Percentiles rank a stretch among this genome's conserved stretches.
These are phyloP conservation scores for Cathartes aura DNA, from an alignment of 2,113 vertebrate species.

Conservation along the genomic window DNA sequence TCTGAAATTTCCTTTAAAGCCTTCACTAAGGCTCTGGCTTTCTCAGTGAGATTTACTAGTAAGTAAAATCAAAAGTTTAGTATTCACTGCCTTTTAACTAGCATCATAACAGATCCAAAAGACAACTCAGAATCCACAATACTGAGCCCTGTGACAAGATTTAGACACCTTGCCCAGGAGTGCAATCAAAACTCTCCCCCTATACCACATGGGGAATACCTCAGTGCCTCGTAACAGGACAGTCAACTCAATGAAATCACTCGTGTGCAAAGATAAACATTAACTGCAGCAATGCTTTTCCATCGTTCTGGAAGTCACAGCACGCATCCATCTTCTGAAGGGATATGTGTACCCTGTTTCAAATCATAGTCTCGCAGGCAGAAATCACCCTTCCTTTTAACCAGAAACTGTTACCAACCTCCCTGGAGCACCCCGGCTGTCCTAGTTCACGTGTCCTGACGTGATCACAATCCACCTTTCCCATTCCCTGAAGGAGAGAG, in stretches of 20 bases:
- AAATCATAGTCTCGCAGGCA: not conserved
- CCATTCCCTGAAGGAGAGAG: not conserved
- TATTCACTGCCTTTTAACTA: not conserved
- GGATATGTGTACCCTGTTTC: not conserved
- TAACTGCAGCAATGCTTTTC: not conserved
- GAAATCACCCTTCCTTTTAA: not conserved
- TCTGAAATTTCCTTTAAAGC: not conserved
- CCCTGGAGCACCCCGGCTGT: not conserved
- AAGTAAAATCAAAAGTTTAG: not conserved
- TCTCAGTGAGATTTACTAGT: not conserved
- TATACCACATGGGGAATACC: rapidly evolving
- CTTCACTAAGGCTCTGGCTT: not conserved
- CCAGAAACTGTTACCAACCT: not conserved
- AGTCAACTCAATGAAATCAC: not conserved
- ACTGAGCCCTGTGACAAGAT: not conserved
- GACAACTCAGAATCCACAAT: not conserved
- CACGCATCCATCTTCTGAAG: not conserved
- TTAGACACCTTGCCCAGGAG: not conserved
- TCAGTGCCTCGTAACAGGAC: not conserved
- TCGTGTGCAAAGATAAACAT: not conserved
- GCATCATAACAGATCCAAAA: not conserved
- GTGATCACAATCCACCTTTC: not conserved
- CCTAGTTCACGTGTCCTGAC: not conserved
- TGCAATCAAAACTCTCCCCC: not conserved
- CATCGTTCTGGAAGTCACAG: not conserved